Conservation (phyloP, 2,888 invertebrate genomes). For the Microplitis manilae region DNA sequence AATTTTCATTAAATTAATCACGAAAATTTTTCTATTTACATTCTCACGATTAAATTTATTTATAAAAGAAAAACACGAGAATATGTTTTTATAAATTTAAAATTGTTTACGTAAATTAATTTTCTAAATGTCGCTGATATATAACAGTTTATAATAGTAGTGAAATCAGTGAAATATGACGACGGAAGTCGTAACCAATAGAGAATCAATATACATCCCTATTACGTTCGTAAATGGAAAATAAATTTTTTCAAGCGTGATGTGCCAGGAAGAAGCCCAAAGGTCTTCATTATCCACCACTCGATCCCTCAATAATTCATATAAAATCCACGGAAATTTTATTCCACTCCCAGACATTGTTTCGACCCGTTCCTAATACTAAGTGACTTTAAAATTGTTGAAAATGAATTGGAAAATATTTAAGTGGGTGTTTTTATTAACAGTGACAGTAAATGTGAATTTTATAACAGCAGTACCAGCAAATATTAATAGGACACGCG, state of each 20-base stretch:
- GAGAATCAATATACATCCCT: background rate
- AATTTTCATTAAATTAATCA: background rate
- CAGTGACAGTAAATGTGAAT: conserved; percentile 32
- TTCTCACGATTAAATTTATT: background rate
- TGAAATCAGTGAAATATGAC: conserved; percentile 14
- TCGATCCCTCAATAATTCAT: conserved; percentile 5
- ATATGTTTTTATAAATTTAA: background rate
- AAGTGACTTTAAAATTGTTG: background rate
- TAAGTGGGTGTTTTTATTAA: conserved; percentile 11
- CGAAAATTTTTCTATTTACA: background rate
- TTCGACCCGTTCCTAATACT: background rate
- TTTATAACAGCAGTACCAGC: conserved; percentile 20
- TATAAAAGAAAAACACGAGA: too few relatives aligned
- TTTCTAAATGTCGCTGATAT: background rate
- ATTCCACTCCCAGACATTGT: conserved; percentile 16
- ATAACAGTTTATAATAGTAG: conserved; percentile 6
- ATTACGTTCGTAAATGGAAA: conserved; percentile 15
- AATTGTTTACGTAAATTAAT: background rate
- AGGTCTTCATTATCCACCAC: conserved; percentile 47
- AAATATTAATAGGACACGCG: background rate
- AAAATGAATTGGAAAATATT: background rate
- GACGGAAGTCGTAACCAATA: conserved; percentile 24
- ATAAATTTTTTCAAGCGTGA: conserved; percentile 32
- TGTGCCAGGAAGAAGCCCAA: conserved; percentile 45
- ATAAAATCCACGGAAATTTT: conserved; percentile 28